Conservation (phyloP, 1,140 invertebrate genomes). For the Drosophila neocordata region DNA sequence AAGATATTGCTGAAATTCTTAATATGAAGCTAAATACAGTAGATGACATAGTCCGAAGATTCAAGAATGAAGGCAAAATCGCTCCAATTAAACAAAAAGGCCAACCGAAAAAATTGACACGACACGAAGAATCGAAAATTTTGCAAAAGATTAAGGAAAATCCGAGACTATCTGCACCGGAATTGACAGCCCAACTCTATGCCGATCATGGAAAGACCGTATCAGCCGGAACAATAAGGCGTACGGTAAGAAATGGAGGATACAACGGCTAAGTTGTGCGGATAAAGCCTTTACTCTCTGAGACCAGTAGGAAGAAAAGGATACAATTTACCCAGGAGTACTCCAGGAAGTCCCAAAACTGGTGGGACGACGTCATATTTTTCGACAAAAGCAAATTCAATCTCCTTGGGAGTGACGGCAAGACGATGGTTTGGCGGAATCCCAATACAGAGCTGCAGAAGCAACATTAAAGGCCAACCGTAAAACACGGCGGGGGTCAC, state of each 20-base stretch:
- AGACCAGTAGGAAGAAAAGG: too few relatives aligned
- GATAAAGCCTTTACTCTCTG: too few relatives aligned
- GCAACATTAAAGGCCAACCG: not conserved
- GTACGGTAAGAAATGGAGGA: not conserved
- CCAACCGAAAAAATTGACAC: conserved; percentile 17
- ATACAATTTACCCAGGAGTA: conserved; percentile 11
- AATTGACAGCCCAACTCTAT: too few relatives aligned
- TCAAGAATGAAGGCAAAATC: conserved; percentile 11
- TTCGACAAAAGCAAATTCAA: conserved; percentile 1
- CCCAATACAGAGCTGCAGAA: conserved; percentile 23
- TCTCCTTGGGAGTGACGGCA: conserved; percentile 16
- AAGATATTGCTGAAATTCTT: too few relatives aligned
- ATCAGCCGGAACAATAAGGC: conserved; percentile 1
- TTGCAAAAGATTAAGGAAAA: not conserved
- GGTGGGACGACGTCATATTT: conserved; percentile 6
- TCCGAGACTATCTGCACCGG: not conserved
- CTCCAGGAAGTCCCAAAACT: conserved; percentile 18
- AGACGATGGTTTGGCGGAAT: conserved; percentile 21
- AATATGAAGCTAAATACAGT: too few relatives aligned
- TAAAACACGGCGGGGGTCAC: too few relatives aligned
- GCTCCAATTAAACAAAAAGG: conserved; percentile 16
- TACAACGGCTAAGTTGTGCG: too few relatives aligned
- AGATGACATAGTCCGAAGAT: too few relatives aligned
- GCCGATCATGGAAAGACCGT: not conserved
- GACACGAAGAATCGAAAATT: conserved; percentile 7